phyloP scores from a whole-genome alignment of 2,113 vertebrate species.

The Dendrocopos noguchii region DNA sequence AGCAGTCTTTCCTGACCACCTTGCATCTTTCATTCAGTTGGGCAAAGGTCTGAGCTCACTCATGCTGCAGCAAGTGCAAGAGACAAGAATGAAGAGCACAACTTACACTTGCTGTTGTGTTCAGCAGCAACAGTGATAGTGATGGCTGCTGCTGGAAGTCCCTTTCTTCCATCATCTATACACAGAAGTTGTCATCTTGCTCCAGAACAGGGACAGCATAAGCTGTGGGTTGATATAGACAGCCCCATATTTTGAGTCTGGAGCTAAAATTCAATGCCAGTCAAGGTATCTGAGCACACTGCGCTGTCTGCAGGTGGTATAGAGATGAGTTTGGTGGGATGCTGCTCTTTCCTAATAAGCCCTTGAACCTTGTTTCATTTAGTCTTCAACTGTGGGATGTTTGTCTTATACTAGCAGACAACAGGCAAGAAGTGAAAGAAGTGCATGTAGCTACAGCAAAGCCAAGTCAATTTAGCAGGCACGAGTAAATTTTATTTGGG shows the following conservation, averaged over 20 bases:
- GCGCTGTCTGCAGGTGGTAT: background rate
- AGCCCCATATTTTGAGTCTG: background rate
- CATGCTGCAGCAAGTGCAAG: background rate
- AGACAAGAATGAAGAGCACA: fast-evolving
- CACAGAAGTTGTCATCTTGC: fast-evolving
- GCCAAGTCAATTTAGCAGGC: background rate
- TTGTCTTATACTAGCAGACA: background rate
- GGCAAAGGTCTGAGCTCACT: background rate
- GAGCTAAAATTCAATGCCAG: background rate
- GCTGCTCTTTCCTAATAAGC: background rate
- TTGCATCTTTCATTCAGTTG: background rate
- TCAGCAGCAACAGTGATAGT: background rate
- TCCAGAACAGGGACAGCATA: background rate
- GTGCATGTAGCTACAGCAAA: background rate
- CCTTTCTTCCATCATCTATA: background rate
- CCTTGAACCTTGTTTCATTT: background rate
- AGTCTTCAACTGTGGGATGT: background rate
- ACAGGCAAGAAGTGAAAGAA: background rate
- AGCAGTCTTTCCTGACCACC: background rate
- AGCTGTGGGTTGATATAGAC: background rate
- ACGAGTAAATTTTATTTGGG: background rate
- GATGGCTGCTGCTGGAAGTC: background rate
- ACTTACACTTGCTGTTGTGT: background rate
- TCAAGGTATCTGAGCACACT: background rate
- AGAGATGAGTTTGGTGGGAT: background rate